These are phyloP conservation scores for Megalurothrips usitatus DNA, from an alignment of 2,888 invertebrate species.

Conservation along the genomic window DNA sequence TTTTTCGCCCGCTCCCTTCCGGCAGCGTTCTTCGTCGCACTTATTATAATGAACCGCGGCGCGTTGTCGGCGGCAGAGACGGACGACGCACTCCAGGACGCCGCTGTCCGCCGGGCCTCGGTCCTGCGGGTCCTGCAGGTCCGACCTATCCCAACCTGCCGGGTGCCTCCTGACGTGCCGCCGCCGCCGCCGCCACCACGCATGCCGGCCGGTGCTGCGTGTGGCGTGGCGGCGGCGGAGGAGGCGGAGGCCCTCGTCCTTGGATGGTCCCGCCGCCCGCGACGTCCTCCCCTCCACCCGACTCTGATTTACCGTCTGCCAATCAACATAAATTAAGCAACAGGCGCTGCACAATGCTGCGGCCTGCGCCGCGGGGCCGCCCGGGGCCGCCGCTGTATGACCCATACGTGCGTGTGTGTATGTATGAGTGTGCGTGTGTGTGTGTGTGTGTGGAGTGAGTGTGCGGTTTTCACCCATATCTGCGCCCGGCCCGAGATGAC, in stretches of 20 bases:
- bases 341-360: not conserved
- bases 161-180: no score
- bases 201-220: no score
- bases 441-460: not conserved
- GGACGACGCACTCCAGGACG: not conserved
- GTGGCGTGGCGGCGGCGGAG: no score
- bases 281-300: no score
- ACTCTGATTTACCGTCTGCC: constrained; percentile 1
- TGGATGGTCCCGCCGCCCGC: not conserved
- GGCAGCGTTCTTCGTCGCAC: not conserved
- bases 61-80: not conserved
- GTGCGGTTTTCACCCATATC: no score
- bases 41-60: not conserved
- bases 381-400: not conserved
- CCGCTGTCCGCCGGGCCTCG: no score
- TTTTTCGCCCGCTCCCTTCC: not conserved
- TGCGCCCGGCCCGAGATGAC: no score
- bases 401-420: not conserved
- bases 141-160: no score
- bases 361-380: not conserved
- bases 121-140: not conserved
- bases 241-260: not conserved
- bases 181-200: no score
- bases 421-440: not conserved
- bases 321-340: constrained; percentile 11